These are phyloP conservation scores for Zaprionus gabonicus DNA, from an alignment of 1,140 invertebrate genomes.

Conservation along the genomic window DNA sequence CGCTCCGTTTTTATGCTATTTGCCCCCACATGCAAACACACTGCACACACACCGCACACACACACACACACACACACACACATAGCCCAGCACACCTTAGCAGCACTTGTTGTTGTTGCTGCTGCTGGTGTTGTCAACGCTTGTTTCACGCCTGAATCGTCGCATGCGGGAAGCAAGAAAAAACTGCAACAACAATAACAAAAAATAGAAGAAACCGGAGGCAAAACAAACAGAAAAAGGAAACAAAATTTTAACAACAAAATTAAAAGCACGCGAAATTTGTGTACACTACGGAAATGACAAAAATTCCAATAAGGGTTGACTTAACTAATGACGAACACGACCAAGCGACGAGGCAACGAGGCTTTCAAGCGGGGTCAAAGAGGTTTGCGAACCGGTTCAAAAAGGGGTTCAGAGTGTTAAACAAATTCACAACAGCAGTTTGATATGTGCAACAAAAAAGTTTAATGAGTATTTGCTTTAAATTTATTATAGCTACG, in stretches of 20 bases:
- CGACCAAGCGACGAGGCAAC: neutral
- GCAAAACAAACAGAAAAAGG: conserved; percentile 25
- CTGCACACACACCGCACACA: conserved; percentile 5
- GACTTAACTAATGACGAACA: conserved; percentile 24
- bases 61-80: conserved; percentile 25
- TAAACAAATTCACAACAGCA: neutral
- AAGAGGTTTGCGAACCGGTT: conserved; percentile 7
- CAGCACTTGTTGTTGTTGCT: conserved; percentile 27
- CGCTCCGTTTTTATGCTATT: conserved; percentile 64
- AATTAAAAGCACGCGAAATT: conserved; percentile 52
- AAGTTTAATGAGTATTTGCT: neutral
- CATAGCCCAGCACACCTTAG: conserved; percentile 18
- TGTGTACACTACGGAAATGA: conserved; percentile 34
- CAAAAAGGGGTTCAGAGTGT: conserved; percentile 1
- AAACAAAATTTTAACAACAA: conserved; percentile 50
- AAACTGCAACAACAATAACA: conserved; percentile 9
- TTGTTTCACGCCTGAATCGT: conserved; percentile 58
- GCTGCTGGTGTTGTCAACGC: conserved; percentile 39
- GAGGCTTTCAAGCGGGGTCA: neutral
- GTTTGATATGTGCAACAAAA: neutral
- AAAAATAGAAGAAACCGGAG: conserved; percentile 9
- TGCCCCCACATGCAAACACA: conserved; percentile 37
- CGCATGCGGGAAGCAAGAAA: conserved; percentile 38
- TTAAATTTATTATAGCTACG: neutral
- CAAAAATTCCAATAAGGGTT: conserved; percentile 35